Evolutionary conservation across 64 coral and sea anemone species (phyloP), one percentile per base, ranked within the genome.

Genomic region (Acropora yongei): DNA sequence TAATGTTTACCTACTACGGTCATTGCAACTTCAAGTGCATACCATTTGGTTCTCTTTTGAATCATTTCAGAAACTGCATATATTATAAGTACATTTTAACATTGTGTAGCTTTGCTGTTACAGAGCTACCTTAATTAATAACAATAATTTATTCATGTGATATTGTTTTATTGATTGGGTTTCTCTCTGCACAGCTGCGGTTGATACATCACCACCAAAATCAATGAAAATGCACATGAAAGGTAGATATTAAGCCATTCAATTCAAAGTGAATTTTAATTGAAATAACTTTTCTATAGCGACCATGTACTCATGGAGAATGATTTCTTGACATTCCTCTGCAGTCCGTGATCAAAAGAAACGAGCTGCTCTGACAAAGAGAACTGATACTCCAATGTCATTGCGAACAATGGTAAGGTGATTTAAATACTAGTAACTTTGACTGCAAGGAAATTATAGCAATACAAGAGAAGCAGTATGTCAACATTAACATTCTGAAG

Each of bases 191-290:
- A 77, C 44, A 93, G 91, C 91, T 71, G 82, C 91, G 55, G 91
- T 93, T 57, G 91, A 93, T 63, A 93, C 91, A 46, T 87, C 84
- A 47, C 82, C 91, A 8, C 91, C 91, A 44, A 93, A 75, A 78
- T 93, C 91, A 30, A 93, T 87, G 83, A 80, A 80, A 80, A 79
- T 41, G 57, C 91, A 93, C 78, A 80, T 93, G 8, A 87, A 86
- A 93, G 91, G 91, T 93, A 69, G 17, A 8, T 20, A 71, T 71
- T 5, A 71, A 5, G 18, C 17, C 20, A 41, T 71, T 8, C 2
- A 42, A n/a, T 10, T 43, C 30, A 76, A 76, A 30, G 30, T 30
- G 30, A 30, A 30, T 30, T 30, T 30, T 30, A 30, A 30, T 30
- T 30, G 30, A 30, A 30, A 30, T 30, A 30, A 30, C 30, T 30